Base-by-base conservation (phyloP, 2,888 invertebrate species). In the Pachliopta kotzebuea region DNA sequence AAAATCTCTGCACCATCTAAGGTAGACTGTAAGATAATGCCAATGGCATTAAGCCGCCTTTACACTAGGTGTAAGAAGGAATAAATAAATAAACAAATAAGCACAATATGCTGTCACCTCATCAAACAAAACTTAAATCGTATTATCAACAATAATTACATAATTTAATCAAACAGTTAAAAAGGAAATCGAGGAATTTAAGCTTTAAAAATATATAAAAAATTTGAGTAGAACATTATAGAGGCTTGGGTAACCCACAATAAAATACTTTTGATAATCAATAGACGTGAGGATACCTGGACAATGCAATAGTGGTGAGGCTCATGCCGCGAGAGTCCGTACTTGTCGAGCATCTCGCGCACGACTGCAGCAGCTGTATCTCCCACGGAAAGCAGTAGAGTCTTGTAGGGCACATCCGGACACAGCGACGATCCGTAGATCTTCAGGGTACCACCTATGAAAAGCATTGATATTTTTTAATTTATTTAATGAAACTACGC, bases 391-490 rank as follows among this genome's bases (percentile, higher is more conserved):
- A 99, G 93, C 74, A 99, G 93, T 62, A 99, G 92, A 9, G 99
- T 99, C 92, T 99, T 99, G 92, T 99, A 99, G 59, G 99, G 99
- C 79, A 99, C 98, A 88, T 98, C 98, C 75, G 97, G 96, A 78
- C 98, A 97, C 53, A 99, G 93, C 20, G 98, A 97, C 81, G 98
- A 98, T 53, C 99, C 99, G 90, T 99, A 99, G 74, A 99, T 98
- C 84, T 97, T 96, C 55, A 98, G 88, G 4, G 97, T 97, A 60
- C 97, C 97, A 66, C 97, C 97, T 94, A 20, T 9, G 56, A 62
- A 31, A 62, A 65, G 26, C 49, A 31, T 6, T 24, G 6, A 26
- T 18, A 29, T 4, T 0, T 6, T 49, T 14, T 3, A 58, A 29
- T 6, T 18, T n/a, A 45, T n/a, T 37, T 37, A 37, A 37, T 37